Percentiles rank a stretch among this genome's conserved stretches.
These are phyloP conservation scores for Phoeniculus purpureus DNA, from an alignment of 2,797 vertebrate genomes.

Conservation along the genomic window DNA sequence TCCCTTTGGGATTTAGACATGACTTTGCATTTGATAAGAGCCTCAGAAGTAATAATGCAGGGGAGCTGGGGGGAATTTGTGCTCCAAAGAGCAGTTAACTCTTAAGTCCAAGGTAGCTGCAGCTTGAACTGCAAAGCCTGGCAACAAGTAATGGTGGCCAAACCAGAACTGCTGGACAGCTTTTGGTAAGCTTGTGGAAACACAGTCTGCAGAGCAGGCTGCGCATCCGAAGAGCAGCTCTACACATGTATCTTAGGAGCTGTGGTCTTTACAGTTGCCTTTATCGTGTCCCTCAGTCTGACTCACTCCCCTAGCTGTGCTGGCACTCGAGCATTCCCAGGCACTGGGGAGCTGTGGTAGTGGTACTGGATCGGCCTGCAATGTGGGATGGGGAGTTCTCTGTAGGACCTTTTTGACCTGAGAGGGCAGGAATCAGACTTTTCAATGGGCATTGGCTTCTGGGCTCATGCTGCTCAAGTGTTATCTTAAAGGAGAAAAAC, in stretches of 20 bases:
- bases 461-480: neutral
- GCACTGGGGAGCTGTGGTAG: neutral
- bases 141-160: neutral
- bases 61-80: neutral
- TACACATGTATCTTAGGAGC: neutral
- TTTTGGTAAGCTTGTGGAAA: neutral
- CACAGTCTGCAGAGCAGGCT: neutral
- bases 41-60: neutral
- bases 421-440: neutral
- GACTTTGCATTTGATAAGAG: conserved; percentile 26
- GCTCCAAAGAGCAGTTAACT: neutral
- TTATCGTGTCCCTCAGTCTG: neutral
- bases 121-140: neutral
- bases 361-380: conserved; percentile 3
- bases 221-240: neutral
- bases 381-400: neutral
- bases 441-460: neutral
- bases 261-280: neutral
- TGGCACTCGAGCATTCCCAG: neutral
- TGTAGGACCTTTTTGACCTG: neutral
- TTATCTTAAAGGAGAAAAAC: neutral
- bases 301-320: neutral
- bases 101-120: neutral
- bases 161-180: neutral
- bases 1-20: neutral